Conservation (phyloP, 1,140 invertebrate genomes). For the Philotrypesis tridentata region DNA sequence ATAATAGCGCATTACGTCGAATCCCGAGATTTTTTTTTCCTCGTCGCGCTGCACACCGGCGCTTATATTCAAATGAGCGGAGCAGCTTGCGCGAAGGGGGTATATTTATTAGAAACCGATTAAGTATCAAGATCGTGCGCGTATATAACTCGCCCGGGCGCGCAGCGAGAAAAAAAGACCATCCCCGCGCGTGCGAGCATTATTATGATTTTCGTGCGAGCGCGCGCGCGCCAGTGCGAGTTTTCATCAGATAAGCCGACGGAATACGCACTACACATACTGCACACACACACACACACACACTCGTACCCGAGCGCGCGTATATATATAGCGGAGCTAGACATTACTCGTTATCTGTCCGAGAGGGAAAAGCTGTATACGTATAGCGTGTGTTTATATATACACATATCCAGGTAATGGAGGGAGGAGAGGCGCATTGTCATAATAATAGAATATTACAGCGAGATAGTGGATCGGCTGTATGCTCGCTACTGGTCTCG, state of each 20-base stretch:
- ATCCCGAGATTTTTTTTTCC: neutral
- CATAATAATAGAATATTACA: conserved; percentile 43
- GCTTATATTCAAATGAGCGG: conserved; percentile 35
- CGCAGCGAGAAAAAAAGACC: neutral
- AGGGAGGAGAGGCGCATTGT: conserved; percentile 24
- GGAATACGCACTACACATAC: too few relatives aligned
- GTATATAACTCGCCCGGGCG: neutral
- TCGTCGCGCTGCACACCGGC: too few relatives aligned
- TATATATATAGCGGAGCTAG: conserved; percentile 15
- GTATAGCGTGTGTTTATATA: neutral
- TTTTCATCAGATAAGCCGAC: conserved; percentile 32
- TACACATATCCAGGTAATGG: neutral
- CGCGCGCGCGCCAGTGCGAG: neutral
- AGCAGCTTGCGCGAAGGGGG: conserved; percentile 32
- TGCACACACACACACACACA: too few relatives aligned
- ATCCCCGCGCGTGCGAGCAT: neutral
- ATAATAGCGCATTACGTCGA: too few relatives aligned
- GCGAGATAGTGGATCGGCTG: conserved; percentile 30
- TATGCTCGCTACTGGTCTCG: neutral
- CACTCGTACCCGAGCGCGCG: too few relatives aligned
- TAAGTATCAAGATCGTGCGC: conserved; percentile 24
- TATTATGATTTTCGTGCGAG: conserved; percentile 29
- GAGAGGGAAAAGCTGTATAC: neutral
- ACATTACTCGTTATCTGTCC: conserved; percentile 45
- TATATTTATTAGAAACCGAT: conserved; percentile 42